Conservation (phyloP, 2,113 vertebrate species). For the Diphyllodes magnificus region DNA sequence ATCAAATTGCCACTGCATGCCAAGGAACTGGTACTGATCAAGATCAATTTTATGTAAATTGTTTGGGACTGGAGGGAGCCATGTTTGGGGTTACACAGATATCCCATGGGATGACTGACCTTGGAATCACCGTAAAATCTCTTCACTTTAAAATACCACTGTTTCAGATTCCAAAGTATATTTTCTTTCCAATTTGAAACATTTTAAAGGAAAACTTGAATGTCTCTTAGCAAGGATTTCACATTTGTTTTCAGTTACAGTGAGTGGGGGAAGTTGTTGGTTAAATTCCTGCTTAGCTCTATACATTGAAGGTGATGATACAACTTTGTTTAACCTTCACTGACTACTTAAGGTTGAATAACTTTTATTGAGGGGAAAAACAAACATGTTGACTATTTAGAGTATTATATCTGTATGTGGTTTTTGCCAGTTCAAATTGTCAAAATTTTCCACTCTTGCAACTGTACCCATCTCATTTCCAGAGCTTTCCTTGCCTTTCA, state of each 20-base stretch:
- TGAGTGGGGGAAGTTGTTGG: neutral
- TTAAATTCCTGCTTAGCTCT: neutral
- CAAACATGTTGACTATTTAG: neutral
- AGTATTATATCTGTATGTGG: neutral
- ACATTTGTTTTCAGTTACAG: neutral
- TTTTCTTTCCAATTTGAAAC: neutral
- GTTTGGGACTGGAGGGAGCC: neutral
- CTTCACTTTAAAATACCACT: neutral
- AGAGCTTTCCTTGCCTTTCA: neutral
- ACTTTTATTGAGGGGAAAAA: neutral
- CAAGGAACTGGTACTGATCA: neutral
- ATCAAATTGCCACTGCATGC: neutral
- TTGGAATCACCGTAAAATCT: neutral
- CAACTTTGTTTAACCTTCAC: conserved; percentile 23
- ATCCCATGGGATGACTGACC: neutral
- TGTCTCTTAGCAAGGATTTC: neutral
- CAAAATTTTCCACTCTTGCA: neutral
- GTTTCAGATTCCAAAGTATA: neutral
- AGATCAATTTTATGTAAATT: neutral
- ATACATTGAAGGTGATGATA: neutral
- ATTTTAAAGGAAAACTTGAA: neutral
- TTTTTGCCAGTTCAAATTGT: neutral
- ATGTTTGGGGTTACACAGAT: neutral
- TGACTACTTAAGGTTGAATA: neutral
- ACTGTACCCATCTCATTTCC: neutral